Conservation (phyloP, 2,113 vertebrate genomes). For the Butastur rufipennis region DNA sequence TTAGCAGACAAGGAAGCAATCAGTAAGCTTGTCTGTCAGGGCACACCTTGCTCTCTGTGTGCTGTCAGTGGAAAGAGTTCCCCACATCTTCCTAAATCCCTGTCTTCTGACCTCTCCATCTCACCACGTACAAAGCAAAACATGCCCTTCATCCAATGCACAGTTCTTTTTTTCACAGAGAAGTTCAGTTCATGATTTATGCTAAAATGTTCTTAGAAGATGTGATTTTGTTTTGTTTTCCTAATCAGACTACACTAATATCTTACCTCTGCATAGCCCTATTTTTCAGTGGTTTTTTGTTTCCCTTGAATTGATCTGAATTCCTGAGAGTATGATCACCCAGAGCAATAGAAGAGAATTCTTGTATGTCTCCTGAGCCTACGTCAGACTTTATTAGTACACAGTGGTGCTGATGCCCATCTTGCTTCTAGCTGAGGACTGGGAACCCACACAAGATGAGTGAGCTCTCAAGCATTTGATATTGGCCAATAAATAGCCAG, state of each 20-base stretch:
- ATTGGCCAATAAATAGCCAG: neutral
- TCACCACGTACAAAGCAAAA: neutral
- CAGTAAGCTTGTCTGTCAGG: neutral
- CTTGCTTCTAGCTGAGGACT: neutral
- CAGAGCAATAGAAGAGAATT: neutral
- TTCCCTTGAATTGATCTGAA: neutral
- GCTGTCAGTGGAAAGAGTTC: neutral
- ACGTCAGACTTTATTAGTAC: neutral
- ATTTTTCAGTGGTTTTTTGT: neutral
- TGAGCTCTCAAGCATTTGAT: neutral
- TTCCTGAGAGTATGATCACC: neutral
- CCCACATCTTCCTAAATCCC: neutral
- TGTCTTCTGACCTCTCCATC: neutral
- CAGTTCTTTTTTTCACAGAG: neutral
- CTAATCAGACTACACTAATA: neutral
- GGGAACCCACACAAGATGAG: neutral
- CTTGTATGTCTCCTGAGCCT: neutral
- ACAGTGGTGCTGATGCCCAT: neutral
- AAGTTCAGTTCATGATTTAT: neutral
- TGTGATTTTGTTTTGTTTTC: neutral
- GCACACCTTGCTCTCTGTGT: neutral
- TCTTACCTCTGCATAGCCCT: neutral
- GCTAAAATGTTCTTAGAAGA: neutral
- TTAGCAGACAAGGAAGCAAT: neutral
- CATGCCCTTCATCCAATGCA: fast-evolving